Percentiles rank a stretch among this genome's conserved stretches.
Evolutionary conservation across 2,113 vertebrate genomes (phyloP).

Genomic region (Oenanthe oenanthe): DNA sequence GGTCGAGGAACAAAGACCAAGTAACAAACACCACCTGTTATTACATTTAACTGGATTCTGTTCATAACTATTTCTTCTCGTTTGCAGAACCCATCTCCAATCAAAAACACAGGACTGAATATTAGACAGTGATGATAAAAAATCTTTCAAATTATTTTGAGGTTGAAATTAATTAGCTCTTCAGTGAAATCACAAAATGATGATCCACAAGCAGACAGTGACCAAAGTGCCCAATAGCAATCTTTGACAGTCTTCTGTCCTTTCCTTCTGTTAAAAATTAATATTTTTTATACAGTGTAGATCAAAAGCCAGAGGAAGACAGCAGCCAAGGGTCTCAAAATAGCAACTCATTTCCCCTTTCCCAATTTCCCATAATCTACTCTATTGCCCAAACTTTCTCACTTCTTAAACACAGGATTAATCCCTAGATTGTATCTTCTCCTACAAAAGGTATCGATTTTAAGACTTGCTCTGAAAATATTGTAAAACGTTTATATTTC

Average conservation of each 20-base stretch:
- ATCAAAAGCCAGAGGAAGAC: not conserved
- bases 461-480: not conserved
- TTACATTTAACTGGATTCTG: not conserved
- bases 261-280: not conserved
- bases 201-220: not conserved
- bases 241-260: not conserved
- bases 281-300: not conserved
- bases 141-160: not conserved
- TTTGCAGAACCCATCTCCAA: not conserved
- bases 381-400: not conserved
- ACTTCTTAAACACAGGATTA: not conserved
- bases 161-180: not conserved
- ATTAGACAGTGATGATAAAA: not conserved
- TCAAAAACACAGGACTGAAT: not conserved
- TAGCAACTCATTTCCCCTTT: not conserved
- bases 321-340: not conserved
- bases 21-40: not conserved
- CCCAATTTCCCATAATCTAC: not conserved
- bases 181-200: not conserved
- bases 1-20: fast-evolving
- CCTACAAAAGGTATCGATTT: not conserved
- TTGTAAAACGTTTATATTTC: not conserved
- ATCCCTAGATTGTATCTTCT: not conserved
- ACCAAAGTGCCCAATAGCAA: not conserved
- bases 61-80: not conserved